Base-by-base conservation (phyloP, 1,140 invertebrate species). In the Drosophila teissieri region DNA sequence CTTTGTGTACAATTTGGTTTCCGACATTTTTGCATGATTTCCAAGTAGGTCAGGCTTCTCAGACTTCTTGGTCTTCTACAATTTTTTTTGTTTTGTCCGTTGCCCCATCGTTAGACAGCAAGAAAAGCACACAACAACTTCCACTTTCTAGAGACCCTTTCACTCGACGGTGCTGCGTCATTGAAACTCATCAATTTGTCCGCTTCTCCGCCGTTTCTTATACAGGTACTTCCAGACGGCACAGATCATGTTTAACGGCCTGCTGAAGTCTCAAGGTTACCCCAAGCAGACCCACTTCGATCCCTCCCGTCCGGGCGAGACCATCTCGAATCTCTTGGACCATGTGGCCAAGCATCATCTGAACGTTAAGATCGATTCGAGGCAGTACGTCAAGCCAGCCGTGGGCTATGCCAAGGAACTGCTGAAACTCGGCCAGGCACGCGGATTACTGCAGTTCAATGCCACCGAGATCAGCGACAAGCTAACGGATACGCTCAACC, bases 401-500 rank as follows among this genome's bases (percentile, higher is more conserved):
- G 93, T 96, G 0, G 93, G 94, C 19, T 97, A 97, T 73, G 78
- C 95, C 12, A 94, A 94, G 92, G 95, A 96, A 91, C 92, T 96
- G 4, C 91, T 96, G 1, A 94, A 93, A 84, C 92, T 96, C 73
- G 95, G 95, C 2, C 94, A 96, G 57, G 92, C 94, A 36, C 94
- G 95, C 65, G 94, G 95, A 8, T 93, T 95, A 46, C 92, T 94
- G 27, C 86, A 92, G 75, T 92, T 92, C 58, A 92, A 94, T 94
- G 83, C 94, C 36, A 94, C 94, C 84, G 95, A 95, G 72, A 92
- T 97, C 1, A 96, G 95, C n/a, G 94, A 95, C 81, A 95, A 95
- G 89, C 81, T 97, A 22, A 96, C 95, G 17, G 95, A 97, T 68
- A 95, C 95, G 1, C 94, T 97, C 17, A 97, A 97, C 92, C 93